Conservation (phyloP, 2,797 vertebrate species). For the Sebastes diploproa region DNA sequence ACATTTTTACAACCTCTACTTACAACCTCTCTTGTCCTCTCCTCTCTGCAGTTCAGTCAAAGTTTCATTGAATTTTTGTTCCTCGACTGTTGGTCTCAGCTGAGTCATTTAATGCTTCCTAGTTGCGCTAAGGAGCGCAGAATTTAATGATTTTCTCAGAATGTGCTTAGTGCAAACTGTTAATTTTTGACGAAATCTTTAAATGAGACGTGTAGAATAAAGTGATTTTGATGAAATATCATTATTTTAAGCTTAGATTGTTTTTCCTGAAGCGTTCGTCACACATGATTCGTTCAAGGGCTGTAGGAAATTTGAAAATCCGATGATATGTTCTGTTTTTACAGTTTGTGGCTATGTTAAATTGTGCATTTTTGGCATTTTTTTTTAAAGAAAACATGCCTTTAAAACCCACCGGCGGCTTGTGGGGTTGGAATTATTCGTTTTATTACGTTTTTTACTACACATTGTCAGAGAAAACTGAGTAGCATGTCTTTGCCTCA, state of each 20-base stretch:
- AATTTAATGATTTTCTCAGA: not conserved
- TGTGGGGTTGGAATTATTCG: not conserved
- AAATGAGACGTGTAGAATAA: too few relatives aligned
- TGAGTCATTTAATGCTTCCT: too few relatives aligned
- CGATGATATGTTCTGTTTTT: not conserved
- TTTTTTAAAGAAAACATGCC: not conserved
- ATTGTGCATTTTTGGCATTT: not conserved
- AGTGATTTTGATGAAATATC: not conserved
- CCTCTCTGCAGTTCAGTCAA: too few relatives aligned
- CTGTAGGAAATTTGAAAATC: not conserved
- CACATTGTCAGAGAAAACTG: not conserved
- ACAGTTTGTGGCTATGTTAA: not conserved
- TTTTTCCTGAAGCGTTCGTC: not conserved
- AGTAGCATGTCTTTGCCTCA: not conserved
- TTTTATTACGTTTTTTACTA: not conserved
- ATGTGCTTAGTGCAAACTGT: too few relatives aligned
- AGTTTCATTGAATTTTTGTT: too few relatives aligned
- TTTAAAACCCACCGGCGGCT: not conserved
- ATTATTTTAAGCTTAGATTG: not conserved
- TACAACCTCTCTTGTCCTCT: not conserved
- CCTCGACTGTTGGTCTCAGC: too few relatives aligned
- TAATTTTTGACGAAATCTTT: fast-evolving
- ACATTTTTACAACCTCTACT: not conserved
- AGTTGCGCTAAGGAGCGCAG: too few relatives aligned
- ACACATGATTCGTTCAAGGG: not conserved